These are phyloP conservation scores for Terrapene triunguis DNA, from an alignment of 2,113 vertebrate genomes.

Conservation along the genomic window DNA sequence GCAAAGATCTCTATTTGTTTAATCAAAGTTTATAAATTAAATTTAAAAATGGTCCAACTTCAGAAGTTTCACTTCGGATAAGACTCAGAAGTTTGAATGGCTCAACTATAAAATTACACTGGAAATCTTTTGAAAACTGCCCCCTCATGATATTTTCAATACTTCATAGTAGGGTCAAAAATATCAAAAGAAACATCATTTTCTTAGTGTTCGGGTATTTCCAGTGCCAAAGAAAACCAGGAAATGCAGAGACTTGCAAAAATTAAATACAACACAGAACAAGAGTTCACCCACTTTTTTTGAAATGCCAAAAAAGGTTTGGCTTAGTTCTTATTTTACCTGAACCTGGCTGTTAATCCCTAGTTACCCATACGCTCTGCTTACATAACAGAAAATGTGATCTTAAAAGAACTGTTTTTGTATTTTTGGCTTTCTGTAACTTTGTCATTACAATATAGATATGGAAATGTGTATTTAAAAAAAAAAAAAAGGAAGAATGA, in stretches of 20 bases:
- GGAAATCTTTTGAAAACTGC: neutral
- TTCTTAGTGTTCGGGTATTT: neutral
- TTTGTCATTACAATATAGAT: neutral
- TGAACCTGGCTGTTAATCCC: neutral
- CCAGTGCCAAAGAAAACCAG: neutral
- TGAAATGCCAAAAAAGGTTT: neutral
- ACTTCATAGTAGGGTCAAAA: neutral
- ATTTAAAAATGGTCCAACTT: neutral
- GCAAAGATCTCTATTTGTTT: neutral
- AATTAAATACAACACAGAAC: neutral
- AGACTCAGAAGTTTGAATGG: neutral
- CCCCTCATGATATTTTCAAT: neutral
- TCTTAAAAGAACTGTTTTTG: neutral
- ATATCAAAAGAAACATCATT: neutral
- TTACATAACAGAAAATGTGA: neutral
- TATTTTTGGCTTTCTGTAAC: neutral
- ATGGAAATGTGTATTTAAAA: neutral
- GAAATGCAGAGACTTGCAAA: neutral
- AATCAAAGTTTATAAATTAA: neutral
- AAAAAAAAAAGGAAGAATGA: neutral
- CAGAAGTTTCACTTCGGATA: neutral
- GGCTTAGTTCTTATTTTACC: neutral
- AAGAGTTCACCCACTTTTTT: neutral
- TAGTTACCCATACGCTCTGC: neutral
- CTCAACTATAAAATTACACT: neutral